These are phyloP conservation scores for Odontophorus gujanensis DNA, from an alignment of 2,113 vertebrate genomes.

Conservation along the genomic window DNA sequence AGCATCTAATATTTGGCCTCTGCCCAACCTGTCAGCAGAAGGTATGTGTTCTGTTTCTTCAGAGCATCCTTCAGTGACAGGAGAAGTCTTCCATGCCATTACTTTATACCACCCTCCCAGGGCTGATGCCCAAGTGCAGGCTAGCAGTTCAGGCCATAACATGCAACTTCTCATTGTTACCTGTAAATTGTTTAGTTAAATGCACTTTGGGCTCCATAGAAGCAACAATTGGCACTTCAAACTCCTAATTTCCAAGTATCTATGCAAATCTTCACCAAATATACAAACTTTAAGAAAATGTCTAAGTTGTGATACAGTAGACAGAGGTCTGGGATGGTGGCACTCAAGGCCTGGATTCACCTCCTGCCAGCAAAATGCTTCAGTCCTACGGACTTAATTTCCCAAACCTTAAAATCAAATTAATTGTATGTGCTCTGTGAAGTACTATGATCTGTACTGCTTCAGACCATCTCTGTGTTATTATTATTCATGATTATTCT, in stretches of 20 bases:
- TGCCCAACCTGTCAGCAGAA: background rate
- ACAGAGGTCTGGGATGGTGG: background rate
- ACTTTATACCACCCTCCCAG: background rate
- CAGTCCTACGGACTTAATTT: background rate
- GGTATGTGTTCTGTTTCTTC: background rate
- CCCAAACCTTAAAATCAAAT: background rate
- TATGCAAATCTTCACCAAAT: background rate
- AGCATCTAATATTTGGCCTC: background rate
- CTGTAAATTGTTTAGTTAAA: background rate
- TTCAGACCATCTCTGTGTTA: background rate
- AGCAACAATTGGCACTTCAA: background rate
- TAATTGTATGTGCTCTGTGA: background rate
- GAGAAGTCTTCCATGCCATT: background rate
- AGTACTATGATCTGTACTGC: background rate
- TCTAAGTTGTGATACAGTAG: background rate
- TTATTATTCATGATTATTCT: background rate
- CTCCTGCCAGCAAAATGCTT: background rate
- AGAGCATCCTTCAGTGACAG: background rate
- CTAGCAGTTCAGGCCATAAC: background rate
- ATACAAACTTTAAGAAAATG: background rate
- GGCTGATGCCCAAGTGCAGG: background rate
- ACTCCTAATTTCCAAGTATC: background rate
- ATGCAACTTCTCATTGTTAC: background rate
- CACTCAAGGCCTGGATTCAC: background rate
- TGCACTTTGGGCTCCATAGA: background rate